Evolutionary conservation across 2,888 invertebrate genomes (phyloP).

Genomic region (Pycnomerus fuliginosus): DNA sequence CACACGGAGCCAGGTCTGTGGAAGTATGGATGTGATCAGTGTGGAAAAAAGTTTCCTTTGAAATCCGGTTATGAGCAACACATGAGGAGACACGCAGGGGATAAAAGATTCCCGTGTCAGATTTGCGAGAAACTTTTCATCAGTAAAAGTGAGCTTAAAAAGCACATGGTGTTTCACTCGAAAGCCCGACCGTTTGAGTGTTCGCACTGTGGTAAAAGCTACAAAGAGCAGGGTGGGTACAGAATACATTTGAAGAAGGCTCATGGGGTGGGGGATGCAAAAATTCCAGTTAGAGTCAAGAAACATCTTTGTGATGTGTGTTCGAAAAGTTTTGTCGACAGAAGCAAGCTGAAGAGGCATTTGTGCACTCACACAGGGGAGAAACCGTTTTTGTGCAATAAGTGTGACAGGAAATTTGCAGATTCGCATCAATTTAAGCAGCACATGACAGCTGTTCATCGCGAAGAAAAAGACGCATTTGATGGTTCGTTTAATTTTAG

Average conservation of each 20-base stretch:
- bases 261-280: constrained; percentile 50
- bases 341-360: constrained; percentile 41
- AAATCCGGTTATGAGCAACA: constrained; percentile 43
- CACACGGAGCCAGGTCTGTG: constrained; percentile 42
- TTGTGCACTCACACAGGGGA: constrained; percentile 40
- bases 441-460: constrained; percentile 38
- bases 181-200: constrained; percentile 46
- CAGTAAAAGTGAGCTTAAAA: constrained; percentile 37
- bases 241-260: constrained; percentile 55
- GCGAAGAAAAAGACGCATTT: too few species aligned
- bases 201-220: constrained; percentile 56
- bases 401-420: constrained; percentile 41
- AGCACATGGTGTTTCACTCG: constrained; percentile 40
- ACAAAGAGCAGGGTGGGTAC: constrained; percentile 51
- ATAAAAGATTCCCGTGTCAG: constrained; percentile 39
- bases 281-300: constrained; percentile 46
- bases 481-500: too few species aligned
- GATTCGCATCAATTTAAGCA: constrained; percentile 43
- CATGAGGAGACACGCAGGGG: constrained; percentile 39
- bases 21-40: constrained; percentile 40
- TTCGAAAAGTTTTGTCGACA: constrained; percentile 49
- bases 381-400: constrained; percentile 37
- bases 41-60: constrained; percentile 40
- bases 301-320: constrained; percentile 42
- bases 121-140: constrained; percentile 39